Percentiles rank a stretch among this genome's conserved stretches.
phyloP scores from a whole-genome alignment of 2,888 invertebrate genomes.

The Drosophila bunnanda region DNA sequence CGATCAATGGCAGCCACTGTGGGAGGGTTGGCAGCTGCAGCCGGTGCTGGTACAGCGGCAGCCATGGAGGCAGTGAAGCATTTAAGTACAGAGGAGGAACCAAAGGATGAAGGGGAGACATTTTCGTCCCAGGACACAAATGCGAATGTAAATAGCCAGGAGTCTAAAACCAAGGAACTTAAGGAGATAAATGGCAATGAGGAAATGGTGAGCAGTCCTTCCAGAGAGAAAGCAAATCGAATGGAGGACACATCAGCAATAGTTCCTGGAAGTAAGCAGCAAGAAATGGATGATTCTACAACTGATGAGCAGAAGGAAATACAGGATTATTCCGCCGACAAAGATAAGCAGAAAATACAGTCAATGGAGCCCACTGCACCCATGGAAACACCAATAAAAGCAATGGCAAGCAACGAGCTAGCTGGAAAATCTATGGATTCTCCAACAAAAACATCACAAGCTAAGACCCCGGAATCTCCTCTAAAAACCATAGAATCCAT shows the following conservation, averaged over 20 bases:
- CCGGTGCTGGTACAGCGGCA: constrained; percentile 47
- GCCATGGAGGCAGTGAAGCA: constrained; percentile 65
- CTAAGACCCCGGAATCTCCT: not conserved
- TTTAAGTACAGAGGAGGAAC: constrained; percentile 50
- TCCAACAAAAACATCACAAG: not conserved
- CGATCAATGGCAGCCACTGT: constrained; percentile 30
- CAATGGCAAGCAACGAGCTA: not conserved
- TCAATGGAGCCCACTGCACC: constrained; percentile 62
- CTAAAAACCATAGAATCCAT: constrained; percentile 14
- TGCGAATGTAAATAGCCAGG: constrained; percentile 3
- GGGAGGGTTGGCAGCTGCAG: constrained; percentile 43
- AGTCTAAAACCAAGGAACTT: constrained; percentile 1
- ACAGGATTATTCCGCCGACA: not conserved
- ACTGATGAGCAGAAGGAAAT: not conserved
- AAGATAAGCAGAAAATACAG: not conserved
- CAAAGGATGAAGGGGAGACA: constrained; percentile 2
- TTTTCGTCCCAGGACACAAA: not conserved
- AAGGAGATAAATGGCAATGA: constrained; percentile 45
- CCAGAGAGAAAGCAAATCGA: not conserved
- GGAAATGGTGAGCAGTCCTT: not conserved
- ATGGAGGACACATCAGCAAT: not conserved
- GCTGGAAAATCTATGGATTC: not conserved
- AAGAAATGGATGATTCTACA: not conserved
- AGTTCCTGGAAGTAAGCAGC: not conserved
- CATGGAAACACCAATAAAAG: constrained; percentile 26